phyloP scores from a whole-genome alignment of 2,797 vertebrate species.

The Odontamblyopus rebecca region DNA sequence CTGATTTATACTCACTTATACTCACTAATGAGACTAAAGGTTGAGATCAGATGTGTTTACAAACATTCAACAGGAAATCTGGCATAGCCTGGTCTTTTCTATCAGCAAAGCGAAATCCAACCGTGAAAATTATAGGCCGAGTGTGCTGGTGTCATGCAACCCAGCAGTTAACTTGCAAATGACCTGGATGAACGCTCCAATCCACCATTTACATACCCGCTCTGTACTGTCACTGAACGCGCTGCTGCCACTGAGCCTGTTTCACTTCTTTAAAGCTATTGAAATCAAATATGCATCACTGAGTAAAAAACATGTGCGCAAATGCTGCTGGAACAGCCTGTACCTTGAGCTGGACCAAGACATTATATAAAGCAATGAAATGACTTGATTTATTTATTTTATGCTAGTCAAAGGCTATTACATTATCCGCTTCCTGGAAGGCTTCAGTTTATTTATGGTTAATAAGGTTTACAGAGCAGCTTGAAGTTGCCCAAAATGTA shows the following conservation, averaged over 20 bases:
- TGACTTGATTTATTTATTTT: slow-evolving; percentile 28
- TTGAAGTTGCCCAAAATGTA: slow-evolving; percentile 22
- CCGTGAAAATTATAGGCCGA: not conserved
- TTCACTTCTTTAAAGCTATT: slow-evolving; percentile 11
- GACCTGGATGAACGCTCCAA: slow-evolving; percentile 10
- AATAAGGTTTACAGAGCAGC: slow-evolving; percentile 12
- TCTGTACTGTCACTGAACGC: not conserved
- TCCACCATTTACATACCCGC: slow-evolving; percentile 8
- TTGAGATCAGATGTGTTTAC: not conserved
- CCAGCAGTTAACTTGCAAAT: slow-evolving; percentile 14
- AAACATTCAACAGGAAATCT: not conserved
- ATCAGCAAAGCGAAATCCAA: not conserved
- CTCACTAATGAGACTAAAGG: not conserved
- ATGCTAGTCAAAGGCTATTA: slow-evolving; percentile 13
- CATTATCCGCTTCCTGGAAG: slow-evolving; percentile 24
- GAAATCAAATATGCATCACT: slow-evolving; percentile 32
- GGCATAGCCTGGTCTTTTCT: too few relatives aligned
- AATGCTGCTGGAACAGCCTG: slow-evolving; percentile 31
- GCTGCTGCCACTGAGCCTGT: slow-evolving; percentile 14
- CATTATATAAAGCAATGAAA: slow-evolving; percentile 30
- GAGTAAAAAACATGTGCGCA: slow-evolving; percentile 24
- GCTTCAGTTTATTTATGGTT: slow-evolving; percentile 38
- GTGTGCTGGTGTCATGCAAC: not conserved
- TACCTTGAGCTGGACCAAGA: slow-evolving; percentile 14
- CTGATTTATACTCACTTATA: not conserved